Evolutionary conservation across 2,113 vertebrate genomes (phyloP), one percentile per base, ranked within the genome.

Genomic region (Carettochelys insculpta): DNA sequence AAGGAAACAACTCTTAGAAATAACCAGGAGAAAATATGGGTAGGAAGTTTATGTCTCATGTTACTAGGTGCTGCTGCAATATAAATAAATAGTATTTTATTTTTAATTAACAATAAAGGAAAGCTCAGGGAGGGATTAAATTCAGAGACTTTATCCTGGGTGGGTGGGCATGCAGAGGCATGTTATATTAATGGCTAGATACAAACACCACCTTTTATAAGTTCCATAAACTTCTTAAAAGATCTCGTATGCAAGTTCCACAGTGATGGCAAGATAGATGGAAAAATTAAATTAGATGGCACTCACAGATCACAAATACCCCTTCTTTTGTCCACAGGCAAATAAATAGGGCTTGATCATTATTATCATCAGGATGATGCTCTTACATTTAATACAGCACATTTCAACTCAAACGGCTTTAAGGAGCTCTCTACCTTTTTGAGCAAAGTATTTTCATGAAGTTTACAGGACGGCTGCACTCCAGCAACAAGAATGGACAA

Each of bases 301-400:
- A 1, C 11, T 52, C n/a, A 25, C 77, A 24, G 29, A 80, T 80
- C 10, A 22, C 27, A 68, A 56, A 50, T 25, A 31, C 14, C 43
- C 3, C 5, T 68, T 83, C 43, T 71, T 77, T 8, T 22, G 27
- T 54, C 54, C 68, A 81, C 41, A 88, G 90, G 27, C 27, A 86
- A 75, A 78, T 61, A 43, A 80, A 58, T 61, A 77, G 9, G 12
- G 12, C 31, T 14, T 41, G 2, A 47, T 8, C 19, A 77, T 3
- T 43, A 81, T 20, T 52, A 56, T 56, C n/a, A 80, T 50, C 45
- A 58, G 24, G 8, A 77, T 2, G 41, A 24, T 45, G 38, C 6
- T 47, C 31, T 47, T 45, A 19, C 6, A 1, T 13, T 73, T 51
- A 3, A 41, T 0, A 1, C 5, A 20, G 43, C 22, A 25, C 41